phyloP scores from a whole-genome alignment of 2,113 vertebrate genomes.

The Suricata suricatta region DNA sequence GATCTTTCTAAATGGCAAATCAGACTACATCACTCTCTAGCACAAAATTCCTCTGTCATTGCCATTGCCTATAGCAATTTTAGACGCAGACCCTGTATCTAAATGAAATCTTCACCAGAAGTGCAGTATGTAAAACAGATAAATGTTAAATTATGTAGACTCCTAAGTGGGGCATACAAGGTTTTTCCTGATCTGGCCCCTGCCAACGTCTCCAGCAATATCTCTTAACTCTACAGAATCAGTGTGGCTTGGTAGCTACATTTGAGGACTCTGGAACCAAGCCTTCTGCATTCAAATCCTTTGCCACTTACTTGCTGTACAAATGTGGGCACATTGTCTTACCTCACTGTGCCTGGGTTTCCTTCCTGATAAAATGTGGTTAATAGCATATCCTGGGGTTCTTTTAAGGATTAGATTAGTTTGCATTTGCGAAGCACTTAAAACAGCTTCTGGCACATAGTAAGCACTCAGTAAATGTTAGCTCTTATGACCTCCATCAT shows the following conservation, averaged over 20 bases:
- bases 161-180: neutral
- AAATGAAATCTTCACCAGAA: slow-evolving; percentile 55
- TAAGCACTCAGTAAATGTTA: neutral
- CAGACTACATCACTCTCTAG: neutral
- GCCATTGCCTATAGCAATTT: neutral
- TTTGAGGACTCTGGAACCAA: neutral
- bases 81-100: slow-evolving; percentile 17
- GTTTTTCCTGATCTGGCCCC: neutral
- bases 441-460: neutral
- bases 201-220: neutral
- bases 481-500: neutral
- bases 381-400: neutral
- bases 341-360: neutral
- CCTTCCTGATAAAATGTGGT: neutral
- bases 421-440: neutral
- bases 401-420: neutral
- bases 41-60: neutral
- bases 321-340: neutral
- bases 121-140: neutral
- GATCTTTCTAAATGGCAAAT: slow-evolving; percentile 26
- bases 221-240: neutral
- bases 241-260: neutral
- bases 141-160: neutral
- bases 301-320: neutral
- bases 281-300: neutral